Evolutionary conservation across 2,888 invertebrate genomes (phyloP), one percentile per base, ranked within the genome.

Genomic region (Ichneumoninae sp.): DNA sequence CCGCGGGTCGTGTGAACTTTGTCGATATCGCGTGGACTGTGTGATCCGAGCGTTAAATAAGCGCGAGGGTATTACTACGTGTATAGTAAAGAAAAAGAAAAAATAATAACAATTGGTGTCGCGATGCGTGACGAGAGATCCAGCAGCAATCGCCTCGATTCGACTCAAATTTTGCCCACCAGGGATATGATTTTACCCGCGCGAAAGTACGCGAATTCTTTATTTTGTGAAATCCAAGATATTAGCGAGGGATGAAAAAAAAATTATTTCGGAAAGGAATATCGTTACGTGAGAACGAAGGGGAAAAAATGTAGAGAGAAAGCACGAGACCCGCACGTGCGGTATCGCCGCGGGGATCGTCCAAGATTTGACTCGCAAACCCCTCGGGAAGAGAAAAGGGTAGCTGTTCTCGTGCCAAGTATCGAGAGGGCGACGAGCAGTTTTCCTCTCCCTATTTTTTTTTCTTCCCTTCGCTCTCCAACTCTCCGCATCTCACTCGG

Each of bases 321-420:
- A 16, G 30, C 19, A 36, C 47, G 60, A 68, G 60, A 33, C 62
- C 44, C 57, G 33, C 72, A 30, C 79, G 74, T 79, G 71, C 13
- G 52, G 75, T 57, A 50, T 77, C 72, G 62, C 72, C 30, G 50
- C 71, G 62, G 40, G 60, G 13, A 76, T 81, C 50, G 60, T 52
- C 22, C 52, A 16, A 69, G 36, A 65, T 77, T 70, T 80, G 26
- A 44, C 62, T 60, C 30, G 19, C 22, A 40, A 71, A 78, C 57
- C 60, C 54, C 70, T 70, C 22, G 57, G 84, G 70, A 70, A 30
- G 65, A 8, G 33, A n/a, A 50, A 62, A 57, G 33, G 33, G 44
- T 68, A 22, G 57, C 60, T 44, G 40, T 76, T 72, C 68, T 62
- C 69, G 69, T 81, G 84, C 80, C 80, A 84, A 84, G 76, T 80